Evolutionary conservation across 2,888 invertebrate genomes (phyloP).

Genomic region (Elegia similella): DNA sequence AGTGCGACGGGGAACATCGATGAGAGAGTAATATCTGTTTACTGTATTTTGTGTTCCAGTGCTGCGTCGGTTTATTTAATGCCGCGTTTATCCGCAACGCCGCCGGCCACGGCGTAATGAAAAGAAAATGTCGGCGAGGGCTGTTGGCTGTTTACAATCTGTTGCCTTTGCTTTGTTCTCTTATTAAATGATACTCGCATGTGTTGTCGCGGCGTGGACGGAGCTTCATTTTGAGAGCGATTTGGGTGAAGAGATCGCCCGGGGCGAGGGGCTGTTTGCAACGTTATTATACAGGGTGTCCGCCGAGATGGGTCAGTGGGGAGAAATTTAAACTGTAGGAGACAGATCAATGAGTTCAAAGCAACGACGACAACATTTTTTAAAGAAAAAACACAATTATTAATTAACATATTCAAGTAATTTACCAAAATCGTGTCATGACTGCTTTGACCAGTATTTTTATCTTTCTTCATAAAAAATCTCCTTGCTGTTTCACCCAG

Average conservation of each 20-base stretch:
- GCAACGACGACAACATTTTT: too few relatives aligned
- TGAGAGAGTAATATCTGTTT: not conserved
- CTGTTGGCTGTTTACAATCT: constrained; percentile 14
- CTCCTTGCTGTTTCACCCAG: too few relatives aligned
- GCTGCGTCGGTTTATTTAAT: constrained; percentile 12
- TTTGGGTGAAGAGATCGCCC: constrained; percentile 1
- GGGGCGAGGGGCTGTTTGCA: not conserved
- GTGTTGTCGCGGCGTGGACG: constrained; percentile 22
- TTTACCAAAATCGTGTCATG: too few relatives aligned
- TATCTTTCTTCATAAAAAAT: too few relatives aligned
- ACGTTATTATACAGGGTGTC: not conserved
- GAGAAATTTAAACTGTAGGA: too few relatives aligned
- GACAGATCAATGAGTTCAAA: too few relatives aligned
- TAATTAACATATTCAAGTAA: too few relatives aligned
- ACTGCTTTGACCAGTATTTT: too few relatives aligned
- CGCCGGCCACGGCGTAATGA: constrained; percentile 16
- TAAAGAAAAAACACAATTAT: too few relatives aligned
- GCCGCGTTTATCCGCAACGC: constrained; percentile 13
- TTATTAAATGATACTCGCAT: constrained; percentile 16
- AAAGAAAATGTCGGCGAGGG: constrained; percentile 12
- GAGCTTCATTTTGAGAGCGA: not conserved
- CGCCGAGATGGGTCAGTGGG: too few relatives aligned
- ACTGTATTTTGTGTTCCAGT: not conserved
- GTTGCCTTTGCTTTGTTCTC: constrained; percentile 14
- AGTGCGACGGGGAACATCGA: too few relatives aligned